Evolutionary conservation across 1,140 invertebrate genomes (phyloP).

Genomic region (Hycleus phaleratus): DNA sequence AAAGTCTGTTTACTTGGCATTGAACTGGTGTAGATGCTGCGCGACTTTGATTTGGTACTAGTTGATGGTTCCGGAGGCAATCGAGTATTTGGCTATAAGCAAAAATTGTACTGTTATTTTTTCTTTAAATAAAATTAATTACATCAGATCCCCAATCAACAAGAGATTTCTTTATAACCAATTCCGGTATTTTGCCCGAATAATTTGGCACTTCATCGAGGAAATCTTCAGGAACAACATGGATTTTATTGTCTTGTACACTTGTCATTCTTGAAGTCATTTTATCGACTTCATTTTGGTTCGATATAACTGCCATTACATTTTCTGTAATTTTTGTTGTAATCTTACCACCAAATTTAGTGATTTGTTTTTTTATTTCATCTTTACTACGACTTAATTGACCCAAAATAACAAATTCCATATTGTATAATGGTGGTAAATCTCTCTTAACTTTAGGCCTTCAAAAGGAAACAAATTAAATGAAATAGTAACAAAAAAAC

Average conservation of each 20-base stretch:
- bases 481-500: not conserved
- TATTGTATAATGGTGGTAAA: conserved; percentile 62
- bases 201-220: conserved; percentile 59
- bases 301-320: conserved; percentile 70
- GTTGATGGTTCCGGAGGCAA: conserved; percentile 45
- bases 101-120: not conserved
- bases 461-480: conserved; percentile 22
- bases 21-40: conserved; percentile 60
- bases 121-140: conserved; percentile 29
- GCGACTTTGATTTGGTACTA: conserved; percentile 48
- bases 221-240: conserved; percentile 74
- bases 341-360: conserved; percentile 68
- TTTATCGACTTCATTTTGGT: conserved; percentile 60
- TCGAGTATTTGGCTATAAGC: conserved; percentile 46
- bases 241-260: conserved; percentile 62
- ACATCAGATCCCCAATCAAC: conserved; percentile 79
- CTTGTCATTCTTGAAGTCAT: conserved; percentile 55
- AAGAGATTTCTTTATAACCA: conserved; percentile 66
- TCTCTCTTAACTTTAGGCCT: conserved; percentile 53
- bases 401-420: conserved; percentile 72
- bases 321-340: conserved; percentile 56
- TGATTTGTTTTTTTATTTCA: conserved; percentile 59
- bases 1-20: conserved; percentile 62
- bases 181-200: conserved; percentile 48
- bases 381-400: conserved; percentile 52